Conservation (phyloP, 1,140 invertebrate species). For the Meloidogyne exigua region DNA sequence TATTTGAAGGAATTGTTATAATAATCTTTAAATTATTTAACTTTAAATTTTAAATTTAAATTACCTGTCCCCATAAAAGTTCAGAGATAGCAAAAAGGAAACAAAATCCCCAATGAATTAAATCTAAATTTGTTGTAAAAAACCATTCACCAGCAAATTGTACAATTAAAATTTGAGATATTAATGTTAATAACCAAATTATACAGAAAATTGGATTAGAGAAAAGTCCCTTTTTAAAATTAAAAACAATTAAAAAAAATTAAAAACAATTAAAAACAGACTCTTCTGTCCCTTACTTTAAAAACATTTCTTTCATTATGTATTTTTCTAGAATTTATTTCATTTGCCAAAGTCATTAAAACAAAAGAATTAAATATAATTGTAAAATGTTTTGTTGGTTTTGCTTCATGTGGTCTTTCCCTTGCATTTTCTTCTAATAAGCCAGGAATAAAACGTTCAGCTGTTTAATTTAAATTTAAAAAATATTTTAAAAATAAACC, state of each 20-base stretch:
- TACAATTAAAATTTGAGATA: constrained; percentile 93
- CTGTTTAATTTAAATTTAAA: constrained; percentile 13
- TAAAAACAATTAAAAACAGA: constrained; percentile 6
- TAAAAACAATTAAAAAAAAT: constrained; percentile 3
- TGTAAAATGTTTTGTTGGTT: constrained; percentile 92
- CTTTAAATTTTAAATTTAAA: constrained; percentile 71
- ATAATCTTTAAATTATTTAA: constrained; percentile 27
- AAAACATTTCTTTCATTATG: constrained; percentile 96
- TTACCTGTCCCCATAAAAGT: constrained; percentile 91
- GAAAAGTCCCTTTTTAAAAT: constrained; percentile 75
- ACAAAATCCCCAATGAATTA: constrained; percentile 98
- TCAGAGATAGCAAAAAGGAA: constrained; percentile 91
- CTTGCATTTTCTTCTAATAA: constrained; percentile 78
- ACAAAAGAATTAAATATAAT: constrained; percentile 99
- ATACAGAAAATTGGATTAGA: constrained; percentile 97
- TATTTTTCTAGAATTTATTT: constrained; percentile 98
- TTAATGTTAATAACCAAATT: constrained; percentile 91
- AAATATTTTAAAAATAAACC: constrained; percentile 67
- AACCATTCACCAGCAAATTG: constrained; percentile 95
- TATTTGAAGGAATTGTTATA: constrained; percentile 59
- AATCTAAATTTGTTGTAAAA: constrained; percentile 80
- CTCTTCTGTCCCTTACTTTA: too few species aligned
- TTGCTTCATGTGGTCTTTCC: constrained; percentile 72
- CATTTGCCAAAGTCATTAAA: constrained; percentile 99
- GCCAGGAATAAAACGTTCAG: constrained; percentile 45